Base-by-base conservation (phyloP, 2,113 vertebrate species). In the Istiophorus platypterus region DNA sequence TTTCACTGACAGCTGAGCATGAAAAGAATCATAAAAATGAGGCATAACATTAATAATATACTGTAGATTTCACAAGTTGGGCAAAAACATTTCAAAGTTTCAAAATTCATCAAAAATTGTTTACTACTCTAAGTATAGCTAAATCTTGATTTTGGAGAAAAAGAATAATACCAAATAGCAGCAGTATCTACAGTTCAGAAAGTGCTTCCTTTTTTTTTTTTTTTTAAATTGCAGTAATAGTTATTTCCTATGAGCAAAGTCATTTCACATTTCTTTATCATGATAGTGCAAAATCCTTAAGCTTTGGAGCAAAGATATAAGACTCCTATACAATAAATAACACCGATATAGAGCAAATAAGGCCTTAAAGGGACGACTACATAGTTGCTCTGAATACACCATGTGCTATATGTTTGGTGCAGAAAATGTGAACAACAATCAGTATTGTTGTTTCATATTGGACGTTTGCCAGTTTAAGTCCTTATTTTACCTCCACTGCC, bases 111-210 rank as follows among this genome's bases (percentile, higher is more conserved):
- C 22, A 51, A 62, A 59, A 76, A 73, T 15, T 56, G 15, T 4
- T 42, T 17, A 31, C 15, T 41, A 47, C 14, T 5, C 0, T 29
- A 1, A 2, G 3, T 41, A 7, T 54, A 63, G 51, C 11, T 42
- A 17, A 73, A 85, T 63, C 4, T 49, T 45, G 7, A 42, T 39
- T 69, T 34, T 29, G 13, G 9, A 81, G 70, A 58, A 59, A 39
- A 39, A 7, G 10, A 4, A 5, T 8, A 14, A 29, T 24, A 34
- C 39, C 20, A 27, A 82, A 29, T 34, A 87, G 65, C 86, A 93
- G 86, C 79, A 76, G 26, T n/a, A 37, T 82, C 42, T 61, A 66
- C 20, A 56, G 39, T 59, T 67, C 57, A 80, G 12, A 87, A 85
- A 84, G 86, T 77, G 42, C 59, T 47, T 78, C 34, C 8, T 37